Conservation (phyloP, 2,113 vertebrate genomes). For the Scalopus aquaticus region DNA sequence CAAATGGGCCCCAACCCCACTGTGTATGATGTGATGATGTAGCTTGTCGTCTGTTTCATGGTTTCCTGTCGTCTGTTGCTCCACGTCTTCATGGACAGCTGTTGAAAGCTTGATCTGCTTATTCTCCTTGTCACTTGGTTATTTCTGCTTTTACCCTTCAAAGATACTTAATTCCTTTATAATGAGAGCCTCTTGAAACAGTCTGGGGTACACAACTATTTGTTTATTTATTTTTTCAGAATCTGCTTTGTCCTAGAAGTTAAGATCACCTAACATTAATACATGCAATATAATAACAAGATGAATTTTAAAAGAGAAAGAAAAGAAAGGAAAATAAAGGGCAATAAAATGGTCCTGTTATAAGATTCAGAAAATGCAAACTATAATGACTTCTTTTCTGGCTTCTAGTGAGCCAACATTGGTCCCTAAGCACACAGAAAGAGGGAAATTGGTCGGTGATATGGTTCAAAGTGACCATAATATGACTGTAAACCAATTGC, state of each 20-base stretch:
- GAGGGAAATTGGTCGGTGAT: neutral
- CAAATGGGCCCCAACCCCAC: neutral
- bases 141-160: slow-evolving; percentile 51
- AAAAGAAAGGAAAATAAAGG: slow-evolving; percentile 4
- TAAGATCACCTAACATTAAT: neutral
- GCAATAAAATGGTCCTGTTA: neutral
- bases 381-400: neutral
- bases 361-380: slow-evolving; percentile 22
- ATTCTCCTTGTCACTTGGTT: slow-evolving; percentile 63
- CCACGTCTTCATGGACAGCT: slow-evolving; percentile 59
- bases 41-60: slow-evolving; percentile 19
- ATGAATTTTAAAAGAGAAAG: neutral
- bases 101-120: slow-evolving; percentile 53
- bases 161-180: slow-evolving; percentile 34
- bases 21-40: neutral
- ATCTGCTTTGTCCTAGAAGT: neutral
- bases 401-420: neutral
- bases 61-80: slow-evolving; percentile 68
- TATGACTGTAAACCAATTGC: neutral
- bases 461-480: neutral
- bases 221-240: slow-evolving; percentile 46
- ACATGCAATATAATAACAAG: neutral
- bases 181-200: slow-evolving; percentile 29
- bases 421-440: neutral
- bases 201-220: neutral